Evolutionary conservation across 1,140 invertebrate genomes (phyloP).

Genomic region (Drosophila oshimai): DNA sequence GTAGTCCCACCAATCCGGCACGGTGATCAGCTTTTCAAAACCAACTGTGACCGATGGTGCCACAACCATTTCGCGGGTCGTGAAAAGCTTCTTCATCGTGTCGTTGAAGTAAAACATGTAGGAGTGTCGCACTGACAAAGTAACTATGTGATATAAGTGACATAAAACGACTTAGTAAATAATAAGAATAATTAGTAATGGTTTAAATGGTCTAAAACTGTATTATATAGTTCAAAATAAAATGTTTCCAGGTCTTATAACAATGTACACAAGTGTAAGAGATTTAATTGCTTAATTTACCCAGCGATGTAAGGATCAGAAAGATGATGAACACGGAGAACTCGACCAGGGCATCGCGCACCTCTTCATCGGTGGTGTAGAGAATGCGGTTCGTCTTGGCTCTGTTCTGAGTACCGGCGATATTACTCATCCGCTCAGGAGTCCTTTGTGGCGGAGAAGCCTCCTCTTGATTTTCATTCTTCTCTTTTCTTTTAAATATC

Average conservation of each 20-base stretch:
- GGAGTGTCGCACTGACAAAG: conserved; percentile 57
- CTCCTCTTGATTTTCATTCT: too few relatives aligned
- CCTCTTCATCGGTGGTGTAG: conserved; percentile 62
- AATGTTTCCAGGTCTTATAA: neutral
- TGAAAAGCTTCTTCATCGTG: conserved; percentile 60
- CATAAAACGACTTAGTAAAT: too few relatives aligned
- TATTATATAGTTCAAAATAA: neutral
- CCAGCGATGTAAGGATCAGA: conserved; percentile 59
- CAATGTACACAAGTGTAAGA: too few relatives aligned
- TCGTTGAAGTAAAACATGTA: conserved; percentile 79
- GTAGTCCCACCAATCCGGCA: conserved; percentile 70
- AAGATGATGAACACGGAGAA: conserved; percentile 71
- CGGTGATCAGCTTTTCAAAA: conserved; percentile 62
- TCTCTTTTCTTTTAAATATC: neutral
- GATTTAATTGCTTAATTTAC: conserved; percentile 24
- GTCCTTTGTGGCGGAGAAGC: too few relatives aligned
- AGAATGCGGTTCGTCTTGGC: conserved; percentile 31
- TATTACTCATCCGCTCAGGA: accelerated
- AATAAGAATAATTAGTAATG: too few relatives aligned
- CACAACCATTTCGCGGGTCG: conserved; percentile 39
- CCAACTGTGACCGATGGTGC: conserved; percentile 38
- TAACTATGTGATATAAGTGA: conserved; percentile 33
- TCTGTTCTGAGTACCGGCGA: neutral
- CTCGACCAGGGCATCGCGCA: conserved; percentile 59
- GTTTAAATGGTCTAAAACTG: neutral